Conservation (phyloP, 2,888 invertebrate species). For the Acleris laterana region DNA sequence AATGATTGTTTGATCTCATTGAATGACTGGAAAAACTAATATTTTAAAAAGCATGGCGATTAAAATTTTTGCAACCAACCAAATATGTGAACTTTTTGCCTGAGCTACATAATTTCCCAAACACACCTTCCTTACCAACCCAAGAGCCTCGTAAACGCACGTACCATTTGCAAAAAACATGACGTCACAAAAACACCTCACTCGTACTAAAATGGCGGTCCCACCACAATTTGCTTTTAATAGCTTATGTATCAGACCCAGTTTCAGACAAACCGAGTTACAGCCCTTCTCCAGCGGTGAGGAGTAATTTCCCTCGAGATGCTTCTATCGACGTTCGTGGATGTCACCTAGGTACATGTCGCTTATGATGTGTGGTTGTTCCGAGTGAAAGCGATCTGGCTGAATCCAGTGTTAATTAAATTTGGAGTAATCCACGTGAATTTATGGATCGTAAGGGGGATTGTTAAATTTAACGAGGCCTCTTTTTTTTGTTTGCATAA, state of each 20-base stretch:
- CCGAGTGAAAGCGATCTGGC: slow-evolving; percentile 10
- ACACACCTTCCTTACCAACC: slow-evolving; percentile 45
- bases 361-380: slow-evolving; percentile 16
- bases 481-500: too few species aligned
- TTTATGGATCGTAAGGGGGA: not conserved
- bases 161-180: slow-evolving; percentile 14
- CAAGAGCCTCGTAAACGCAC: slow-evolving; percentile 40
- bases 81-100: not conserved
- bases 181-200: slow-evolving; percentile 10
- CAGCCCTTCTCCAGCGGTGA: slow-evolving; percentile 43
- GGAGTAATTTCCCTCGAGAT: slow-evolving; percentile 68
- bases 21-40: too few species aligned
- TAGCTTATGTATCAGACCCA: slow-evolving; percentile 51
- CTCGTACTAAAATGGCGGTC: slow-evolving; percentile 35
- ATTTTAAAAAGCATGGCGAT: too few species aligned
- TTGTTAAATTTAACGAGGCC: not conserved
- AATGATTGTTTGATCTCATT: too few species aligned
- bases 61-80: too few species aligned
- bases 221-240: slow-evolving; percentile 58
- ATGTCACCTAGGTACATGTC: slow-evolving; percentile 24
- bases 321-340: slow-evolving; percentile 57
- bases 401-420: not conserved
- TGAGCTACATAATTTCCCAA: slow-evolving; percentile 15
- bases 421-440: slow-evolving; percentile 4
- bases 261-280: slow-evolving; percentile 52